A percentile compares a stretch with the other conserved stretches of the same genome.
These are phyloP conservation scores for Oxyura jamaicensis DNA, from an alignment of 2,113 vertebrate genomes.

Conservation along the genomic window DNA sequence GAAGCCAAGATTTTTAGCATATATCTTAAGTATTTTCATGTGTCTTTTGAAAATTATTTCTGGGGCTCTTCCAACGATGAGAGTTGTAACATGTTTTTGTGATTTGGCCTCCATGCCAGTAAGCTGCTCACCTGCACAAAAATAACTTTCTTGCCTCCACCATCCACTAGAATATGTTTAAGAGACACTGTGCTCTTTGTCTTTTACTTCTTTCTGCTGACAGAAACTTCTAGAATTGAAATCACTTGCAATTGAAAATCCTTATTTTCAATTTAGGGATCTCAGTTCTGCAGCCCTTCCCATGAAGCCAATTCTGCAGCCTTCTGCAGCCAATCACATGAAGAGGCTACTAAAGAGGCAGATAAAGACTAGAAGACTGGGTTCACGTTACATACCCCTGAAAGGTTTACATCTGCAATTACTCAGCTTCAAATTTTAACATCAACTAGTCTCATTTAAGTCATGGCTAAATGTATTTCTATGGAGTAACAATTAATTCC, in stretches of 20 bases:
- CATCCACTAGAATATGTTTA: fast-evolving
- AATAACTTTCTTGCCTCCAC: not conserved
- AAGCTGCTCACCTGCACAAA: not conserved
- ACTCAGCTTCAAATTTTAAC: not conserved
- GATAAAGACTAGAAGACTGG: not conserved
- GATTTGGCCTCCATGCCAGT: not conserved
- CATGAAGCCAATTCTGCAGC: not conserved
- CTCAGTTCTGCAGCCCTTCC: not conserved
- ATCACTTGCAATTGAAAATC: not conserved
- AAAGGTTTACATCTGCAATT: not conserved
- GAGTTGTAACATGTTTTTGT: not conserved
- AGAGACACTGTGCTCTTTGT: not conserved
- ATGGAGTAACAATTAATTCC: not conserved
- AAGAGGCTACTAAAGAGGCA: not conserved
- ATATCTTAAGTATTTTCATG: not conserved
- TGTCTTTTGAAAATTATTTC: slow-evolving; percentile 2
- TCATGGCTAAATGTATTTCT: slow-evolving; percentile 13
- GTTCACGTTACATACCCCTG: not conserved
- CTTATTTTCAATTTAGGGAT: not conserved
- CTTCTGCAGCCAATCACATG: not conserved
- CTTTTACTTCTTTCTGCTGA: not conserved
- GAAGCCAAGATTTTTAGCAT: slow-evolving; percentile 7
- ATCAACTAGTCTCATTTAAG: not conserved
- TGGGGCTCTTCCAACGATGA: not conserved
- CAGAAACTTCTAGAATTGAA: not conserved